Evolutionary conservation across 37 sponge, comb jelly and placozoan genomes (phyloP).

Genomic region (Aplysina aerophoba): DNA sequence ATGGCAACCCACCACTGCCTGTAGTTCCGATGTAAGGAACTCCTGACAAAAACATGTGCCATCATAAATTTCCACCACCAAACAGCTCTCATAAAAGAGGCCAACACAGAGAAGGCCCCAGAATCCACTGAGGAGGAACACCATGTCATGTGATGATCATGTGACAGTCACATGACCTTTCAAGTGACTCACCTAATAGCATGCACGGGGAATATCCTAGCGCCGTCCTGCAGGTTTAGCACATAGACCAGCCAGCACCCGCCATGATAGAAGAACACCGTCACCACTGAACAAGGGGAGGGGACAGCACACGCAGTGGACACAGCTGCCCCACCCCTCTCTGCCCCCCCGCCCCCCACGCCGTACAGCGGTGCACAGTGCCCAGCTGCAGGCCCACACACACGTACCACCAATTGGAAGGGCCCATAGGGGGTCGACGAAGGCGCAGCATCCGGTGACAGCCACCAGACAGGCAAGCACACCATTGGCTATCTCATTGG

Average conservation of each 20-base stretch:
- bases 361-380: too few relatives aligned
- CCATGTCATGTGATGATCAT: too few relatives aligned
- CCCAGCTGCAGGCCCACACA: too few relatives aligned
- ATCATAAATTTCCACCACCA: constrained; percentile 67
- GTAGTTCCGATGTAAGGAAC: background rate
- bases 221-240: constrained; percentile 73
- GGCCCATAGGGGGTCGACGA: constrained; percentile 69
- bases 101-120: constrained; percentile 86
- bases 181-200: constrained; percentile 63
- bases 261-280: constrained; percentile 69
- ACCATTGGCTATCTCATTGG: constrained; percentile 89
- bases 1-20: constrained; percentile 4
- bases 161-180: too few relatives aligned
- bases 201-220: constrained; percentile 88
- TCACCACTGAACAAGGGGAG: constrained; percentile 33
- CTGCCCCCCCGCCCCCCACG: too few relatives aligned
- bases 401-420: constrained; percentile 76
- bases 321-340: too few relatives aligned
- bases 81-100: constrained; percentile 52
- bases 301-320: background rate
- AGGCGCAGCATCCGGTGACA: constrained; percentile 84
- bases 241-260: constrained; percentile 70
- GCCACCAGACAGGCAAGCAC: constrained; percentile 81
- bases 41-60: constrained; percentile 69
- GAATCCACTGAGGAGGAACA: constrained; percentile 62